Percentiles rank a stretch among this genome's conserved stretches.
These are phyloP conservation scores for Tipula confusa DNA, from an alignment of 2,888 invertebrate species.

Conservation along the genomic window DNA sequence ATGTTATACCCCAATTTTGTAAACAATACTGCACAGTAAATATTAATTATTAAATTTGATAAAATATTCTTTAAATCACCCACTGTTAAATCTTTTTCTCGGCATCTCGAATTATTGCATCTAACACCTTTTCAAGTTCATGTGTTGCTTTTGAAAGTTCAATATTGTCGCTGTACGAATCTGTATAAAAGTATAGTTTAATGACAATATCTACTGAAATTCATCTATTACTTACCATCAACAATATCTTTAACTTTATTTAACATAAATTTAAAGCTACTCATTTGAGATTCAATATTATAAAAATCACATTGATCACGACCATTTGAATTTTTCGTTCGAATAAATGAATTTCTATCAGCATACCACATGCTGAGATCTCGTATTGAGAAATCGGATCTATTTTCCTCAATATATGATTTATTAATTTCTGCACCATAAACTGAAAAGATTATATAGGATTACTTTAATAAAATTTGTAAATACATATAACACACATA, in stretches of 20 bases:
- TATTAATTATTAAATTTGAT: neutral
- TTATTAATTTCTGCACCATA: constrained; percentile 48
- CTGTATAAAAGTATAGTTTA: constrained; percentile 31
- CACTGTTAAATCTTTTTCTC: constrained; percentile 40
- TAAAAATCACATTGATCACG: neutral
- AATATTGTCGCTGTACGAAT: constrained; percentile 48
- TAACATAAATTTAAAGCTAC: constrained; percentile 45
- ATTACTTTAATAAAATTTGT: neutral
- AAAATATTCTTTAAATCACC: neutral
- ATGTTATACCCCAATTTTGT: neutral
- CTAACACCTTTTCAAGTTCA: constrained; percentile 47
- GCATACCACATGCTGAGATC: constrained; percentile 48
- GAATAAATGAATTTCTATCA: constrained; percentile 38
- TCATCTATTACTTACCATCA: constrained; percentile 35
- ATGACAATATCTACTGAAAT: neutral
- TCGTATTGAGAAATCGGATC: constrained; percentile 47
- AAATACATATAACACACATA: constrained; percentile 30
- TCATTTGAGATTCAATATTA: constrained; percentile 45
- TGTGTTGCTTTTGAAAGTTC: constrained; percentile 48
- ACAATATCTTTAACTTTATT: constrained; percentile 48
- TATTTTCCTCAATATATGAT: constrained; percentile 48
- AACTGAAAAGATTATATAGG: constrained; percentile 39
- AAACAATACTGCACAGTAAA: neutral
- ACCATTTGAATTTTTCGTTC: neutral
- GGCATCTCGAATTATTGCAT: constrained; percentile 46